Evolutionary conservation across 2,113 vertebrate species (phyloP), one percentile per base, ranked within the genome.

Genomic region (Calonectris borealis): DNA sequence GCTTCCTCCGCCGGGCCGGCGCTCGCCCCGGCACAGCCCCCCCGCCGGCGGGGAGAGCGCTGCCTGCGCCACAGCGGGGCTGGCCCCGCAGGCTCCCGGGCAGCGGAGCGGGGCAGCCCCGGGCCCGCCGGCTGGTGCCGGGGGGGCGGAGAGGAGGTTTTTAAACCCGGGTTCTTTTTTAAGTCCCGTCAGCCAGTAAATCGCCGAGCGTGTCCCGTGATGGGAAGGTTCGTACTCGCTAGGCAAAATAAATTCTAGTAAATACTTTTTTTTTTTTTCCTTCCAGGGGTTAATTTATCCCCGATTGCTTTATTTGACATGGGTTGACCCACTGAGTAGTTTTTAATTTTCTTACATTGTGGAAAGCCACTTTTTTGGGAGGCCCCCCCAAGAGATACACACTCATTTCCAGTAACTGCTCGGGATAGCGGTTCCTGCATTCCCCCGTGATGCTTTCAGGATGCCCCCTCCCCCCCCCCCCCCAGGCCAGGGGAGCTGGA

Each of bases 21-120:
- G 8, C 26, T 13, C 1, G 9, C 58, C 48, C 61, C 1, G 5
- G 27, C 34, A 27, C 10, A 31, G 52, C 2, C 12, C 8, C 3
- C 26, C 31, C 36, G 36, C 3, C 1, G 15, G 51, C 68, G 7
- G 9, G 16, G 57, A 55, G 32, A 55, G 32, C 20, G 2, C 49
- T 54, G 26, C 42, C 25, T 4, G 17, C 12, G 2, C 40, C 29
- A 4, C 36, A 5, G 4, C 25, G 3, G 64, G 16, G 9, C 5
- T 12, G 3, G 6, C 24, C 52, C 36, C 16, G 9, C 27, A 16
- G 40, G 17, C 18, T 13, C 10, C 22, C 21, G 16, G 60, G 24
- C 2, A 46, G 66, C 9, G 29, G 54, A 46, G 64, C 7, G 12
- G 65, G n/a, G 49, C 31, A 42, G 80, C 66, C 61, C 5, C 34